Conservation (phyloP, 2,797 vertebrate genomes). For the Brotula barbata region DNA sequence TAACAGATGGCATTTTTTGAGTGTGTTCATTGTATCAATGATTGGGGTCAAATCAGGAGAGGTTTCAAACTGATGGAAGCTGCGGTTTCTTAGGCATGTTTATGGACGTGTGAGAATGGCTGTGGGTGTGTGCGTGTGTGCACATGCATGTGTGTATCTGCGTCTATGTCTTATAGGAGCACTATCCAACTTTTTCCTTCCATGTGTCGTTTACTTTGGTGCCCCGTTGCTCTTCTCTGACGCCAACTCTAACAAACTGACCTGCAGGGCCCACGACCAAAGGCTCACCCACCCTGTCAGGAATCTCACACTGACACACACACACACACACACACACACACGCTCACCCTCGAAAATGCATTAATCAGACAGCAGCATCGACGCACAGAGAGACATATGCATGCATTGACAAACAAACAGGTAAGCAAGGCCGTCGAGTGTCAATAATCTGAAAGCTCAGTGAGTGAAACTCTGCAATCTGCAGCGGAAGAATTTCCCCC, state of each 20-base stretch:
- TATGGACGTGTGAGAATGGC: not conserved
- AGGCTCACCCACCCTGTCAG: slow-evolving; percentile 47
- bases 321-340: slow-evolving; percentile 15
- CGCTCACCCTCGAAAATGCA: not conserved
- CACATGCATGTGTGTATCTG: slow-evolving; percentile 21
- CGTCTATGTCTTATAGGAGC: slow-evolving; percentile 55
- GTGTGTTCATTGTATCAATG: slow-evolving; percentile 9
- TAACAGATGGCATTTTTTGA: slow-evolving; percentile 12
- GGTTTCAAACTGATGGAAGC: not conserved
- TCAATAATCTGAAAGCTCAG: slow-evolving; percentile 14
- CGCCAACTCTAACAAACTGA: slow-evolving; percentile 67
- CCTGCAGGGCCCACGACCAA: slow-evolving; percentile 36
- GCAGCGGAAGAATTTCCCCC: slow-evolving; percentile 41
- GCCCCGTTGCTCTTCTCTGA: slow-evolving; percentile 20
- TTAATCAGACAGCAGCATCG: slow-evolving; percentile 37
- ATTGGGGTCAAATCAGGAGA: slow-evolving; percentile 41
- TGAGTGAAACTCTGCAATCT: slow-evolving; percentile 12
- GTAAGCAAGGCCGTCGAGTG: not conserved
- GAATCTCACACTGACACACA: slow-evolving; percentile 45
- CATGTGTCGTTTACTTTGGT: slow-evolving; percentile 50
- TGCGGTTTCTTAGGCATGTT: slow-evolving; percentile 8
- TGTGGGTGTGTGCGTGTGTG: slow-evolving; percentile 19
- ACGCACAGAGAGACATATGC: slow-evolving; percentile 8
- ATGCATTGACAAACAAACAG: slow-evolving; percentile 20
- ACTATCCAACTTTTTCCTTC: slow-evolving; percentile 46